Conservation (phyloP, 2,113 vertebrate genomes). For the Paraplagusia blochii region DNA sequence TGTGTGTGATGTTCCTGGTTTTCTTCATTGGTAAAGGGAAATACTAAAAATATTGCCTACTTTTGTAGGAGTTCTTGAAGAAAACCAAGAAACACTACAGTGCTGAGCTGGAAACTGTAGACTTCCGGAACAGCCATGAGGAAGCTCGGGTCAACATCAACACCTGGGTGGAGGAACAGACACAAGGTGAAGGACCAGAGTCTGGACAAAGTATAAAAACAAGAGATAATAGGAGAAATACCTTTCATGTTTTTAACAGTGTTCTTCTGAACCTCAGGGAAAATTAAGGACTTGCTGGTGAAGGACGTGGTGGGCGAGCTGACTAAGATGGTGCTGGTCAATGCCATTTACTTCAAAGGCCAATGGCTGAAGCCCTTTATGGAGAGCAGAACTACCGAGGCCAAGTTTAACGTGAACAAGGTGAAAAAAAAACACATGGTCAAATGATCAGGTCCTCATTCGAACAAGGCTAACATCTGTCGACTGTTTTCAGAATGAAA, state of each 20-base stretch:
- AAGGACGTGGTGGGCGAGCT: slow-evolving; percentile 59
- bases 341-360: slow-evolving; percentile 94
- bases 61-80: slow-evolving; percentile 63
- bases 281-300: slow-evolving; percentile 83
- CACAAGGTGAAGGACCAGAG: slow-evolving; percentile 59
- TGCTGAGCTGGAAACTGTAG: slow-evolving; percentile 70
- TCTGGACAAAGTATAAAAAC: too few species aligned
- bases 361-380: slow-evolving; percentile 82
- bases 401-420: slow-evolving; percentile 72
- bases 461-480: not conserved
- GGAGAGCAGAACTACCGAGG: slow-evolving; percentile 60
- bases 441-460: too few species aligned
- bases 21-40: too few species aligned
- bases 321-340: slow-evolving; percentile 85
- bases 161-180: slow-evolving; percentile 74
- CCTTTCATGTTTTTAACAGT: not conserved
- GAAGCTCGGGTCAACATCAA: slow-evolving; percentile 70
- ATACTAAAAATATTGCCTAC: too few species aligned
- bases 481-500: slow-evolving; percentile 75
- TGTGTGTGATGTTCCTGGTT: too few species aligned
- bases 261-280: slow-evolving; percentile 60
- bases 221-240: too few species aligned
- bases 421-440: slow-evolving; percentile 31
- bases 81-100: slow-evolving; percentile 62
- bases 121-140: slow-evolving; percentile 57